Conservation (phyloP, 2,797 vertebrate species). For the Enteromius radiatus region DNA sequence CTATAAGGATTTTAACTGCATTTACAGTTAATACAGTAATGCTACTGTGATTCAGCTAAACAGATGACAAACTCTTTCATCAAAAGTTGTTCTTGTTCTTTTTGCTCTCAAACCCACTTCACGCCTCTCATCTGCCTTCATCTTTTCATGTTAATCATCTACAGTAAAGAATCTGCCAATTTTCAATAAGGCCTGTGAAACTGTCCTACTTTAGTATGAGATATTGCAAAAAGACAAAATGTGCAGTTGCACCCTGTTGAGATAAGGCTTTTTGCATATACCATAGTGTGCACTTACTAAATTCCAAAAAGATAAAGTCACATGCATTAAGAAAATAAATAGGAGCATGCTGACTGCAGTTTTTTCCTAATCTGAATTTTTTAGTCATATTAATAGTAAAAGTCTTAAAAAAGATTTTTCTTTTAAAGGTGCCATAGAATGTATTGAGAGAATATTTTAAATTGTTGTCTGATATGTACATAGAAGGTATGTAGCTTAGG, state of each 20-base stretch:
- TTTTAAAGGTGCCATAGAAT: too few relatives aligned
- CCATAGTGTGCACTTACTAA: too few relatives aligned
- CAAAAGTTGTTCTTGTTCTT: not conserved
- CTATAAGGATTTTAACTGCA: not conserved
- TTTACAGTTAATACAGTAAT: not conserved
- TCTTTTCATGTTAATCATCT: slow-evolving; percentile 20
- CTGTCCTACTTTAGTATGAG: not conserved
- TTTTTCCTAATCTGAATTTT: slow-evolving; percentile 1
- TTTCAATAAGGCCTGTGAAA: not conserved
- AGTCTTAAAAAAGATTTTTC: not conserved
- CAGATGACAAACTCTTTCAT: slow-evolving; percentile 7
- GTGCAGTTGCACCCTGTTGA: not conserved
- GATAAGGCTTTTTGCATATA: not conserved
- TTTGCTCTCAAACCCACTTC: not conserved
- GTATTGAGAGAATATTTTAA: too few relatives aligned
- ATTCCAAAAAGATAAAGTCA: not conserved
- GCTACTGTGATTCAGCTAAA: slow-evolving; percentile 9
- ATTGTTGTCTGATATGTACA: too few relatives aligned
- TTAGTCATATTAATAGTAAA: not conserved
- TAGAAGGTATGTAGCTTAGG: too few relatives aligned
- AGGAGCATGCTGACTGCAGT: not conserved
- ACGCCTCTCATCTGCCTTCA: slow-evolving; percentile 4
- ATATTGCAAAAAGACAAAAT: not conserved
- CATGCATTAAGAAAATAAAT: not conserved
- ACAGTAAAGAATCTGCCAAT: not conserved